Evolutionary conservation across 2,113 vertebrate genomes (phyloP).

Genomic region (Seriola quinqueradiata): DNA sequence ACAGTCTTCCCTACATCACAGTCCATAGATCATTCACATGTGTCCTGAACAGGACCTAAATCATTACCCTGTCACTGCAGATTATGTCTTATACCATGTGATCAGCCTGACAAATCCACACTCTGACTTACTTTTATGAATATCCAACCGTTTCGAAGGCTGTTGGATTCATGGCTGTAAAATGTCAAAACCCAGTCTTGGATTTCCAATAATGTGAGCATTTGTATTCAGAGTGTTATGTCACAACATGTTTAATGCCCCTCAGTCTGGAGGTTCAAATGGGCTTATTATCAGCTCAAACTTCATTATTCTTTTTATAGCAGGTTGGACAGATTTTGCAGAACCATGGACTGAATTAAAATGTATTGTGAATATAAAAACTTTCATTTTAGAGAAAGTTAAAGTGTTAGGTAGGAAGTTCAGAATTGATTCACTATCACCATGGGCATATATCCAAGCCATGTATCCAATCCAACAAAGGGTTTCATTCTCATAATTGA

Average conservation of each 20-base stretch:
- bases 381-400: not conserved
- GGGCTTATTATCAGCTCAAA: slow-evolving; percentile 22
- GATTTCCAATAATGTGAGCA: slow-evolving; percentile 20
- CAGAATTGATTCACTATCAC: too few relatives aligned
- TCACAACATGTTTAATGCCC: slow-evolving; percentile 8
- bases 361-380: not conserved
- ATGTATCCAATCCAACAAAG: too few relatives aligned
- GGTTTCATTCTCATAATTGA: too few relatives aligned
- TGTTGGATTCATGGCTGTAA: slow-evolving; percentile 10
- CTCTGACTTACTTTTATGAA: slow-evolving; percentile 16
- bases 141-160: not conserved
- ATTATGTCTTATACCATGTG: slow-evolving; percentile 12
- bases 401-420: too few relatives aligned
- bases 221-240: slow-evolving; percentile 48
- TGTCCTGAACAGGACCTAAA: slow-evolving; percentile 17
- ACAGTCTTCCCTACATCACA: not conserved
- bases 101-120: slow-evolving; percentile 10
- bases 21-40: slow-evolving; percentile 11
- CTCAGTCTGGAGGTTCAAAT: slow-evolving; percentile 33
- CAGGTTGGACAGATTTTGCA: not conserved
- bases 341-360: not conserved
- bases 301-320: slow-evolving; percentile 12
- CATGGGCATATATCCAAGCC: too few relatives aligned
- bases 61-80: slow-evolving; percentile 30
- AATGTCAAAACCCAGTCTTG: slow-evolving; percentile 19